These are phyloP conservation scores for Chrysomela aeneicollis DNA, from an alignment of 2,888 invertebrate genomes.

Conservation along the genomic window DNA sequence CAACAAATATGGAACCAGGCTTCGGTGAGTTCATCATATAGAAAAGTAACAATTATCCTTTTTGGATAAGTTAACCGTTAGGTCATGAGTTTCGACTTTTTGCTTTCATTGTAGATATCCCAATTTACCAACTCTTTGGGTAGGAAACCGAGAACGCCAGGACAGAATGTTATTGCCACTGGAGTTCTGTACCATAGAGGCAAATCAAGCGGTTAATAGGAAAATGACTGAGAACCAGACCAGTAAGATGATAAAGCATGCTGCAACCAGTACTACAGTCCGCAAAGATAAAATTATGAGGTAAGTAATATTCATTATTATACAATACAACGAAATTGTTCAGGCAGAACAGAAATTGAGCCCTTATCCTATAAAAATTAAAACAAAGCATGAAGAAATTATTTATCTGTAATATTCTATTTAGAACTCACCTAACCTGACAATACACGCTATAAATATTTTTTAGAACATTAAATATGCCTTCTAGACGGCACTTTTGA, in stretches of 20 bases:
- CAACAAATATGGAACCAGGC: constrained; percentile 55
- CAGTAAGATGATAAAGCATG: constrained; percentile 82
- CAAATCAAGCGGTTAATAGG: constrained; percentile 78
- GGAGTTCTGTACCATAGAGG: constrained; percentile 81
- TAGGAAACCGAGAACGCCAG: constrained; percentile 60
- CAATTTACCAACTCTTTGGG: constrained; percentile 84
- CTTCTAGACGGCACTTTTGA: too few relatives aligned
- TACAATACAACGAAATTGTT: too few relatives aligned
- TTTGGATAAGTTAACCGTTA: too few relatives aligned
- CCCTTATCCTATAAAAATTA: too few relatives aligned
- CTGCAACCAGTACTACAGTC: constrained; percentile 81
- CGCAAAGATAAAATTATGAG: constrained; percentile 82
- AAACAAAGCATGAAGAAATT: too few relatives aligned
- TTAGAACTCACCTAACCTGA: too few relatives aligned
- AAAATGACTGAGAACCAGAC: constrained; percentile 88
- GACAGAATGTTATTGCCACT: constrained; percentile 82
- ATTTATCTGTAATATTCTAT: too few relatives aligned
- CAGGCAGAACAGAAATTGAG: too few relatives aligned
- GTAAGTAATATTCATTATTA: not conserved
- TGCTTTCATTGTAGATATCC: constrained; percentile 62
- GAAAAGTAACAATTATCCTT: too few relatives aligned
- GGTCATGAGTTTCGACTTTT: too few relatives aligned
- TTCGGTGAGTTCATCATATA: constrained; percentile 48
- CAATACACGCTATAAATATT: too few relatives aligned
- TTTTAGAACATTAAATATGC: too few relatives aligned